Evolutionary conservation across 2,888 invertebrate genomes (phyloP).

Genomic region (Mesorhabditis spiculigera): DNA sequence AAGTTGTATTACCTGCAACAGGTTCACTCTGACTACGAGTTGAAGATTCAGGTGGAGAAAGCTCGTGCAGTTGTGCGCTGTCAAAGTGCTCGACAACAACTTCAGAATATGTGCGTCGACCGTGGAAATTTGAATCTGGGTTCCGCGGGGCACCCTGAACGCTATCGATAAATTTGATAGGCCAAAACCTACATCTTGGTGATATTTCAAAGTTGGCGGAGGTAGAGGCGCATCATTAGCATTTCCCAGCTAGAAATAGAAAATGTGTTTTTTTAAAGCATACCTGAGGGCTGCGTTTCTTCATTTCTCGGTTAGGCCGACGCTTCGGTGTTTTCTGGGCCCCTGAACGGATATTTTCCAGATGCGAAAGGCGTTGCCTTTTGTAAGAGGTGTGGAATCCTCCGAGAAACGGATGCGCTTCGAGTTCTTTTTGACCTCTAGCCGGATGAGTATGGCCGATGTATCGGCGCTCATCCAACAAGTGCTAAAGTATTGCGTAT

Average conservation of each 20-base stretch:
- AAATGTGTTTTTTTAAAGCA: not conserved
- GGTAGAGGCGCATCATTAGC: constrained; percentile 3
- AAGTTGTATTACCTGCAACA: constrained; percentile 9
- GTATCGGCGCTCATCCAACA: not conserved
- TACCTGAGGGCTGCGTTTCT: constrained; percentile 6
- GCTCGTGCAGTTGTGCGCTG: constrained; percentile 21
- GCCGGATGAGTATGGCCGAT: not conserved
- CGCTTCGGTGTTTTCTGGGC: not conserved
- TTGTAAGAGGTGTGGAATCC: not conserved
- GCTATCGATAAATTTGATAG: not conserved
- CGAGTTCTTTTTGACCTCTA: constrained; percentile 2
- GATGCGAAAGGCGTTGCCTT: not conserved
- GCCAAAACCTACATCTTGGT: not conserved
- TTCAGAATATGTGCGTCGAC: constrained; percentile 47
- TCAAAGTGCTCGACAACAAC: constrained; percentile 46
- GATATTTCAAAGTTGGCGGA: not conserved
- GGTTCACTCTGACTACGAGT: constrained; percentile 13
- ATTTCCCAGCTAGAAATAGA: not conserved
- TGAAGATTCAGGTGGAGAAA: constrained; percentile 14
- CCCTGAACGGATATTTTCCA: not conserved
- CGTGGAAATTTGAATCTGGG: constrained; percentile 20
- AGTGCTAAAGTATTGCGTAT: not conserved
- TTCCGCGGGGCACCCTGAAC: not conserved
- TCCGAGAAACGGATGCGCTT: not conserved
- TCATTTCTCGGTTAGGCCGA: not conserved